Percentiles rank a stretch among this genome's conserved stretches.
Conservation (phyloP, 2,797 vertebrate species). For the Taeniopygia guttata region DNA sequence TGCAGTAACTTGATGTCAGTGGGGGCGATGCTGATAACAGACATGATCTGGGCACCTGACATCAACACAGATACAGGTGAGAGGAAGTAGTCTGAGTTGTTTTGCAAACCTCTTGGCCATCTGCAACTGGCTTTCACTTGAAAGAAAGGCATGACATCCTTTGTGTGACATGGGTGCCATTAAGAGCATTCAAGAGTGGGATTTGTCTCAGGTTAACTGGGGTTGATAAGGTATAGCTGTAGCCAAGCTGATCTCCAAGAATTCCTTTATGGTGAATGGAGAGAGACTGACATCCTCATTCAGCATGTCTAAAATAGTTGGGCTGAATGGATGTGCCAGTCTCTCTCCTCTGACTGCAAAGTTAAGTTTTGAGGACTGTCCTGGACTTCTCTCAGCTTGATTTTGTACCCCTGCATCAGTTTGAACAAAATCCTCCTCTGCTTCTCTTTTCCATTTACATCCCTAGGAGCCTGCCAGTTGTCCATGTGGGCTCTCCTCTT, state of each 20-base stretch:
- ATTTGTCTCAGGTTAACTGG: not conserved
- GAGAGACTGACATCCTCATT: not conserved
- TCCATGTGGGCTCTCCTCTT: not conserved
- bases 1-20: not conserved
- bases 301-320: not conserved
- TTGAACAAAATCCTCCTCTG: not conserved
- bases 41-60: not conserved
- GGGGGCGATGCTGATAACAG: not conserved
- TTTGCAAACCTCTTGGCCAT: not conserved
- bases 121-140: not conserved
- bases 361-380: not conserved
- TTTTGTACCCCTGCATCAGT: not conserved
- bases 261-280: not conserved
- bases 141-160: not conserved
- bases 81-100: not conserved
- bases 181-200: not conserved
- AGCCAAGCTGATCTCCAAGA: not conserved
- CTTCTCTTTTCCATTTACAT: not conserved
- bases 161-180: not conserved
- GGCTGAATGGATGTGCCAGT: not conserved
- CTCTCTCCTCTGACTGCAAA: not conserved
- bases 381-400: not conserved
- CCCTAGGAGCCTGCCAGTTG: not conserved
- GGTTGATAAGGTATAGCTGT: not conserved
- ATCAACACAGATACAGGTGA: not conserved